A percentile compares a stretch with the other conserved stretches of the same genome.
Evolutionary conservation across 2,888 invertebrate species (phyloP).

Genomic region (Ischnus inquisitorius): DNA sequence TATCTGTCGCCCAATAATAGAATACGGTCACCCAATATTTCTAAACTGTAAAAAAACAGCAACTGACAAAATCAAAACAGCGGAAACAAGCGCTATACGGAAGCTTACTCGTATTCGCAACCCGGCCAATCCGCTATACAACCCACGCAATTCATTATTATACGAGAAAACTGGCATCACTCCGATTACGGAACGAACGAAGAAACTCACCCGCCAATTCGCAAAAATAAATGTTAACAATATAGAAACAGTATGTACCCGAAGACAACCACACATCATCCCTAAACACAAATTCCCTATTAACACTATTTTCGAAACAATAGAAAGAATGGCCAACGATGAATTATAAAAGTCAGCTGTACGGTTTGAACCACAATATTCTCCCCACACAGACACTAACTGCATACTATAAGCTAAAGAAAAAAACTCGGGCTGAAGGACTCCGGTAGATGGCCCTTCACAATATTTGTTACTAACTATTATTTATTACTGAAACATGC

Average conservation of each 20-base stretch:
- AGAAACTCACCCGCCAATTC: not conserved
- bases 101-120: slow-evolving; percentile 3
- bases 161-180: slow-evolving; percentile 15
- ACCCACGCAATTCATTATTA: not conserved
- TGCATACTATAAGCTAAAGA: not conserved
- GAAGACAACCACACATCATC: slow-evolving; percentile 72
- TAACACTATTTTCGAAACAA: not conserved
- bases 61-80: slow-evolving; percentile 29
- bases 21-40: slow-evolving; percentile 27
- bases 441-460: not conserved
- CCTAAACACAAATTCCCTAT: too few species aligned
- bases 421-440: not conserved
- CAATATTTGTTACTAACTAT: not conserved
- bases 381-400: not conserved
- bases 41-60: not conserved
- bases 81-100: slow-evolving; percentile 34
- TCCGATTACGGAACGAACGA: not conserved
- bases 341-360: not conserved
- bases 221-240: slow-evolving; percentile 42
- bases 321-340: not conserved
- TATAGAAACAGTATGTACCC: slow-evolving; percentile 88
- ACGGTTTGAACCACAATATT: not conserved
- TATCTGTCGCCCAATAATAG: slow-evolving; percentile 23
- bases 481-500: too few species aligned
- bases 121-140: not conserved